Conservation (phyloP, 1,140 invertebrate species). For the Anoplolepis gracilipes region DNA sequence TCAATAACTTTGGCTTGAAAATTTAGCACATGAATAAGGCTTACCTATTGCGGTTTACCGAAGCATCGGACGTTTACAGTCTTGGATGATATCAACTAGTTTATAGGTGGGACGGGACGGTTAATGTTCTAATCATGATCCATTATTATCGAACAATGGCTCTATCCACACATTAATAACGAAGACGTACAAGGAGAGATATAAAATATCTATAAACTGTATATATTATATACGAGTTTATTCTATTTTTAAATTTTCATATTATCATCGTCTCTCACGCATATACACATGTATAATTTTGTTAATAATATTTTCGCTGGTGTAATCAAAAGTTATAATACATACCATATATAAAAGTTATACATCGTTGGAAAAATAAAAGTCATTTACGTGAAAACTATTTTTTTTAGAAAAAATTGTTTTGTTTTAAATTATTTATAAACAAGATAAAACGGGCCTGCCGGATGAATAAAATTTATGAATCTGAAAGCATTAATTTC, state of each 20-base stretch:
- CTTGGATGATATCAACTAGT: conserved; percentile 50
- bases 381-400: too few species aligned
- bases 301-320: neutral
- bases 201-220: neutral
- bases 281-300: too few species aligned
- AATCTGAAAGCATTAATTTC: conserved; percentile 22
- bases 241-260: neutral
- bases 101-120: conserved; percentile 32
- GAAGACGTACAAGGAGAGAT: neutral
- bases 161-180: conserved; percentile 24
- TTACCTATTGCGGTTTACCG: conserved; percentile 40
- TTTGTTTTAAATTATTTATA: neutral
- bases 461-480: neutral
- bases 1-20: conserved; percentile 30
- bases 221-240: neutral
- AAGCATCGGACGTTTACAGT: conserved; percentile 36
- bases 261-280: neutral
- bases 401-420: neutral
- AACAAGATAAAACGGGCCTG: neutral
- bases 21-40: conserved; percentile 36
- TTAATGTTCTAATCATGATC: conserved; percentile 45
- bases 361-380: too few species aligned
- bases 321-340: neutral
- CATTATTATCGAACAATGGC: conserved; percentile 45
- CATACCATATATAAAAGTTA: too few species aligned